These are phyloP conservation scores for Scelioninae gen. 2 DNA, from an alignment of 2,888 invertebrate genomes.

Conservation along the genomic window DNA sequence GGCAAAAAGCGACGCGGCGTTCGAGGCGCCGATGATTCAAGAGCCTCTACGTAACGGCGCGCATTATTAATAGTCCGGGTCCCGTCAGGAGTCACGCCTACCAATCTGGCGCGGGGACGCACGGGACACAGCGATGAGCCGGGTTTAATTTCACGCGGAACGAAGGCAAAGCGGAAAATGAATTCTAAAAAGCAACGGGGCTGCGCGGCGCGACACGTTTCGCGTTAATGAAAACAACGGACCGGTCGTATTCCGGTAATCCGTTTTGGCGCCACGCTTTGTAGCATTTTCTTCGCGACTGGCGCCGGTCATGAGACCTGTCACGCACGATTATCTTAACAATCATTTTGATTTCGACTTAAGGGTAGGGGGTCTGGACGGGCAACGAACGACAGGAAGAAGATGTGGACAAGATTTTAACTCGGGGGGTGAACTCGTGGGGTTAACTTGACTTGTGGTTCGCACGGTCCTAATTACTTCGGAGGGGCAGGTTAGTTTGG, in stretches of 20 bases:
- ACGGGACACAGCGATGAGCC: slow-evolving; percentile 57
- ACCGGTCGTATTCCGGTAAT: slow-evolving; percentile 45
- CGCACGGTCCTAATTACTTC: too few relatives aligned
- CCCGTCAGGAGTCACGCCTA: slow-evolving; percentile 69
- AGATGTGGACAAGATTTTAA: too few relatives aligned
- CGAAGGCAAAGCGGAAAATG: slow-evolving; percentile 69
- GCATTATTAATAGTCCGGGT: slow-evolving; percentile 55
- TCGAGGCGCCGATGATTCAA: slow-evolving; percentile 51
- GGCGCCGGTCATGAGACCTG: slow-evolving; percentile 46
- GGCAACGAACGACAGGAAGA: too few relatives aligned
- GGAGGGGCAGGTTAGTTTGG: too few relatives aligned
- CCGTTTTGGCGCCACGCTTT: slow-evolving; percentile 54
- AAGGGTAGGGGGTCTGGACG: slow-evolving; percentile 7
- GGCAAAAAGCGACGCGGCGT: slow-evolving; percentile 44
- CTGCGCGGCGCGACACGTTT: slow-evolving; percentile 53
- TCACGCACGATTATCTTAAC: slow-evolving; percentile 51
- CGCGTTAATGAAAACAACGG: slow-evolving; percentile 62
- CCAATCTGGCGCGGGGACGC: slow-evolving; percentile 69
- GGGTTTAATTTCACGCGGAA: slow-evolving; percentile 60
- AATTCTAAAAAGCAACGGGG: slow-evolving; percentile 62
- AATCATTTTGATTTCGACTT: slow-evolving; percentile 32
- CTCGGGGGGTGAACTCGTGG: too few relatives aligned
- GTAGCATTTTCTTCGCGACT: slow-evolving; percentile 45
- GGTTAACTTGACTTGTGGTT: too few relatives aligned
- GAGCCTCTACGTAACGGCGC: slow-evolving; percentile 33